Evolutionary conservation across 2,797 vertebrate species (phyloP), one percentile per base, ranked within the genome.

Genomic region (Odontamblyopus lacepedii): DNA sequence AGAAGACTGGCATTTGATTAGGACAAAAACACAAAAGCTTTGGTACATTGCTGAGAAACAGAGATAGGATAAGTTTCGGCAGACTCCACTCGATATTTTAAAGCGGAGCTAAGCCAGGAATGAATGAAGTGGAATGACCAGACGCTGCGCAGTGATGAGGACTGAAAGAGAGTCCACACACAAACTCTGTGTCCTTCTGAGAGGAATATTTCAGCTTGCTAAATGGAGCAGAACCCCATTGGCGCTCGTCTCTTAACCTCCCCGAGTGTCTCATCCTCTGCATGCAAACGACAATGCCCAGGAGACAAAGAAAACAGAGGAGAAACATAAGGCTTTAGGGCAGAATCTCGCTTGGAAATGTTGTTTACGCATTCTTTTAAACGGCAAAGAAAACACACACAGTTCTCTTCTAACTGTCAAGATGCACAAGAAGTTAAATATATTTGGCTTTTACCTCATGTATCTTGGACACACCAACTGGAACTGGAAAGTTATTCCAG

Each of bases 171-270:
- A 78, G 73, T 50, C 79, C 83, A 78, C 78, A 79, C 80, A 80
- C 87, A 82, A 89, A 86, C 83, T 86, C 83, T 85, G 87, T 79
- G 85, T 85, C 85, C 77, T 88, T 91, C 88, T 87, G 83, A 90
- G 89, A 87, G 85, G 91, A 93, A 92, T 93, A 91, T 91, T 91
- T 91, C 88, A 91, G 85, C 79, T 78, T 81, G 87, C 89, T 90
- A 92, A 92, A 92, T 93, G 90, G 92, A 93, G 91, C 88, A 93
- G 89, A 92, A 93, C 92, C 89, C 91, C 77, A 91, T 92, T 92
- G 86, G 86, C 86, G 88, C 89, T 89, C 87, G 86, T 86, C 87
- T 91, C 87, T 89, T 90, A 90, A 93, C 90, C 89, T 90, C 87
- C 89, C 86, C 79, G 69, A 69, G 83, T 85, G 88, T 87, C 87